Evolutionary conservation across 2,888 invertebrate genomes (phyloP).

Genomic region (Agonopterix arenella): DNA sequence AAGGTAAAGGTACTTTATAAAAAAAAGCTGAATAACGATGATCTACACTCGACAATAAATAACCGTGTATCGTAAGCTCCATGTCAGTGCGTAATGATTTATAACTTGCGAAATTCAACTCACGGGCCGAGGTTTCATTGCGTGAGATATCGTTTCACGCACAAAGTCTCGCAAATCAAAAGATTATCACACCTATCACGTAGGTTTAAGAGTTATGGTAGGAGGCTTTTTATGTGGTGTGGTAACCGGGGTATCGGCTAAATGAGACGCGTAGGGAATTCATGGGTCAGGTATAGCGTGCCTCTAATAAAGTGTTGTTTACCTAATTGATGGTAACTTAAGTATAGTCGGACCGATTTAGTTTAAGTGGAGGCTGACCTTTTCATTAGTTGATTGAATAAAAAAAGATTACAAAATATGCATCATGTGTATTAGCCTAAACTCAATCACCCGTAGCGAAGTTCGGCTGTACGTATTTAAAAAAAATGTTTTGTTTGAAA

Average conservation of each 20-base stretch:
- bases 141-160: slow-evolving; percentile 10
- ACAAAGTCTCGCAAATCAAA: no score
- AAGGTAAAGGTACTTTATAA: not conserved
- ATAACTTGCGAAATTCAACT: slow-evolving; percentile 38
- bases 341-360: no score
- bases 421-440: no score
- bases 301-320: slow-evolving; percentile 30
- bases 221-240: no score
- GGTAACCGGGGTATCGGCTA: slow-evolving; percentile 21
- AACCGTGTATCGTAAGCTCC: slow-evolving; percentile 21
- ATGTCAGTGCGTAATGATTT: slow-evolving; percentile 36
- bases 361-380: no score
- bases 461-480: no score
- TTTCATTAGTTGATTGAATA: not conserved
- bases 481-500: no score
- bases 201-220: no score
- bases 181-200: no score
- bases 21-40: slow-evolving; percentile 13
- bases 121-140: slow-evolving; percentile 16
- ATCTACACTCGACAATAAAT: slow-evolving; percentile 26
- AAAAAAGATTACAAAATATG: no score
- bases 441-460: no score
- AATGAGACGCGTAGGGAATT: slow-evolving; percentile 31
- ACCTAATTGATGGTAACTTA: slow-evolving; percentile 5
- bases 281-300: slow-evolving; percentile 22